A percentile compares a stretch with the other conserved stretches of the same genome.
Conservation (phyloP, 2,113 vertebrate genomes). For the Ammodytes marinus region DNA sequence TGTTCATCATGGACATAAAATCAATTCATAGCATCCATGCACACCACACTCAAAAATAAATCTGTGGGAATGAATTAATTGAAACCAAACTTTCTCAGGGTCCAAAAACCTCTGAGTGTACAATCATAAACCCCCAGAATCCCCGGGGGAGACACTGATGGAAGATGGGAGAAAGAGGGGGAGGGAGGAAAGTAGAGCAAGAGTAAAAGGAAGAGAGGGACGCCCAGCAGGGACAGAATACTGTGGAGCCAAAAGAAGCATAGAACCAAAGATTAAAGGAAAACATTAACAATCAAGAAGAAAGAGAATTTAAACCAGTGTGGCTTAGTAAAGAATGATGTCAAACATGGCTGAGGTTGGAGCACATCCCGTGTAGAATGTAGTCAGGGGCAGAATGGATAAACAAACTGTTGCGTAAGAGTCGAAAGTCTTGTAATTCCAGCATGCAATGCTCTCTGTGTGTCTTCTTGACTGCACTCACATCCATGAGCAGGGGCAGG, state of each 20-base stretch:
- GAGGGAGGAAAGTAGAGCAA: slow-evolving; percentile 34
- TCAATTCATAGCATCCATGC: not conserved
- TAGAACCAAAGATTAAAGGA: slow-evolving; percentile 26
- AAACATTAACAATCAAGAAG: slow-evolving; percentile 10
- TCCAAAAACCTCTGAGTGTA: slow-evolving; percentile 64
- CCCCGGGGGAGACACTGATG: slow-evolving; percentile 44
- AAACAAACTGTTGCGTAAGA: slow-evolving; percentile 66
- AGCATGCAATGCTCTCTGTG: slow-evolving; percentile 13
- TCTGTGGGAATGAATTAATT: slow-evolving; percentile 65
- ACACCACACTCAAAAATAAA: slow-evolving; percentile 8
- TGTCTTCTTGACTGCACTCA: slow-evolving; percentile 81
- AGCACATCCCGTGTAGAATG: slow-evolving; percentile 12
- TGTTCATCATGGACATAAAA: not conserved
- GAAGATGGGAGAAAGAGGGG: slow-evolving; percentile 32
- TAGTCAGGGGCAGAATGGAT: slow-evolving; percentile 1
- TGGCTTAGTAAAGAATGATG: slow-evolving; percentile 19
- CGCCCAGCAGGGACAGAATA: slow-evolving; percentile 22
- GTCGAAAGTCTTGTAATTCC: slow-evolving; percentile 43
- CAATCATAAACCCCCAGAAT: slow-evolving; percentile 61
- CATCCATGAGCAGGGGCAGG: slow-evolving; percentile 96
- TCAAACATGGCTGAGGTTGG: slow-evolving; percentile 37
- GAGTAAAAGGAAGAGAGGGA: slow-evolving; percentile 23
- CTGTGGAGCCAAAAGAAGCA: slow-evolving; percentile 38
- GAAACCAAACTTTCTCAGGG: slow-evolving; percentile 81
- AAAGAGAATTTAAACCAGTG: slow-evolving; percentile 9